Evolutionary conservation across 2,113 vertebrate species (phyloP), one percentile per base, ranked within the genome.

Genomic region (Chlamydotis undulata): DNA sequence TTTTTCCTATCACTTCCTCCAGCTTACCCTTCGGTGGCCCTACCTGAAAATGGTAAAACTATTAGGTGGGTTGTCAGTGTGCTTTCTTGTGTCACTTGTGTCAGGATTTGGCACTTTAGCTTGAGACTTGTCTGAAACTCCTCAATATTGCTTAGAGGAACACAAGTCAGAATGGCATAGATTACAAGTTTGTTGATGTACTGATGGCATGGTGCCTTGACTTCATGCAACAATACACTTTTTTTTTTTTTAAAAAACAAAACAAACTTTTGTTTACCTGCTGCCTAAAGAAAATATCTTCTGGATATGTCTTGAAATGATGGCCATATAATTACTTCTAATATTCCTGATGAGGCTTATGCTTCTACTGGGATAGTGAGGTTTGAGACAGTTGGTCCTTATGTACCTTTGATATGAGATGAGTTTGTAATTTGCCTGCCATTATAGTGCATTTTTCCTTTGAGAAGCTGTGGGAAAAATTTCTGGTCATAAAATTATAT

Each of bases 41-140:
- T 26, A 4, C 21, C n/a, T 47, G 41, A 53, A 91, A 49, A 37
- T 12, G 9, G 4, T 15, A 23, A 60, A 69, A 28, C 10, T 1
- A 2, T 28, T 50, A 50, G 18, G 4, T 1, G 1, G 68, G 29
- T 2, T 28, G 6, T 39, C 19, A 0, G 0, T 63, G 9, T 35
- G 12, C 33, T 73, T 83, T 23, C 31, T 35, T 45, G 14, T 56
- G 39, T 57, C 18, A 2, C 9, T 12, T 13, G 22, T 31, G 22
- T 35, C 43, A 49, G 33, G 53, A 56, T 2, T 80, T 65, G 43
- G 8, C 43, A 3, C 10, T 57, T 71, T 3, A 75, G 7, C 7
- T 64, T 26, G 7, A 57, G 47, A 10, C 29, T 23, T 50, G 13
- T 22, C 16, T 24, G 26, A 31, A 50, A 3, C 50, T 69, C 41